Percentiles rank a stretch among this genome's conserved stretches.
Conservation (phyloP, 2,797 vertebrate genomes). For the Chromobotia macracanthus region DNA sequence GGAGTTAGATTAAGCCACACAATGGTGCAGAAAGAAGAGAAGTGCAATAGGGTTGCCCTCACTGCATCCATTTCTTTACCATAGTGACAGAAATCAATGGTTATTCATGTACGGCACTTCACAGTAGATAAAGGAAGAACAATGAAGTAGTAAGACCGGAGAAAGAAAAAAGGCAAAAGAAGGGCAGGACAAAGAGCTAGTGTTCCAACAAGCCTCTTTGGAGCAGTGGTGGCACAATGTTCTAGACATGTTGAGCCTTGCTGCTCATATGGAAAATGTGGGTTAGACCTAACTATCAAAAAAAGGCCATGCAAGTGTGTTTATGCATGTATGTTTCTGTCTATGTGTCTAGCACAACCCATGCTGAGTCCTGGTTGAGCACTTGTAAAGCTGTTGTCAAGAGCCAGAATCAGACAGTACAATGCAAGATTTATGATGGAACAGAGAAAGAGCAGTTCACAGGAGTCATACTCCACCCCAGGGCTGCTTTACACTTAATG, state of each 20-base stretch:
- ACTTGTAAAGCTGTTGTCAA: conserved; percentile 42
- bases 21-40: conserved; percentile 63
- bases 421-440: conserved; percentile 56
- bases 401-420: conserved; percentile 49
- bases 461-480: conserved; percentile 47
- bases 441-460: conserved; percentile 36
- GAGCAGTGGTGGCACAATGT: background rate
- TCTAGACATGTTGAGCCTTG: background rate
- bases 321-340: too few species aligned
- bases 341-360: background rate
- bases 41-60: conserved; percentile 69
- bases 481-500: conserved; percentile 58
- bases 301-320: background rate
- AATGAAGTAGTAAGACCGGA: conserved; percentile 14
- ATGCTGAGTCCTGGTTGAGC: background rate
- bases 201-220: background rate
- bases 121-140: conserved; percentile 63
- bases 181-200: background rate
- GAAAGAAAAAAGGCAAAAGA: background rate
- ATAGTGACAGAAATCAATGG: conserved; percentile 75
- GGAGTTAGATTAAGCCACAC: conserved; percentile 60
- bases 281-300: background rate
- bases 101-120: conserved; percentile 73
- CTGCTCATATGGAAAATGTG: background rate
- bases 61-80: conserved; percentile 64